Conservation (phyloP, 2,797 vertebrate genomes). For the Crypturellus tataupa region DNA sequence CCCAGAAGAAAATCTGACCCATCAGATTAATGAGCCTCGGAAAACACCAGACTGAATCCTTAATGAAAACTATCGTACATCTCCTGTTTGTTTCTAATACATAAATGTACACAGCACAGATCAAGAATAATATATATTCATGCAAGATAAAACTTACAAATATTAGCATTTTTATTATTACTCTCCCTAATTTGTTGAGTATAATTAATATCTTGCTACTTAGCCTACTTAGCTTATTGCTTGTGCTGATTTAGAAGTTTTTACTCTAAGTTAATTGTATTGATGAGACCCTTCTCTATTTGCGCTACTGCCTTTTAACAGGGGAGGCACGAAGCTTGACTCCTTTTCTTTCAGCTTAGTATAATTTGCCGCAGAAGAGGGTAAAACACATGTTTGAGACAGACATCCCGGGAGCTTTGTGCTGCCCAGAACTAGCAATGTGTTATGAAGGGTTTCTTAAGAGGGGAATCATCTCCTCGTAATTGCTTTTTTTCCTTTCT, state of each 20-base stretch:
- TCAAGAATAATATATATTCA: not conserved
- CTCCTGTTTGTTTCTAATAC: not conserved
- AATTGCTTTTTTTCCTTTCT: not conserved
- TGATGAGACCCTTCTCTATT: not conserved
- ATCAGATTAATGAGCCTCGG: not conserved
- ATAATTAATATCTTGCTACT: not conserved
- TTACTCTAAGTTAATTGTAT: not conserved
- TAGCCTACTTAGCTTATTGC: not conserved
- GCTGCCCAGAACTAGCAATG: not conserved
- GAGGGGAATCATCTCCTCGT: not conserved
- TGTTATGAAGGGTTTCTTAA: not conserved
- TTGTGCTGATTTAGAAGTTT: not conserved
- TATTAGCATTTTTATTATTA: not conserved
- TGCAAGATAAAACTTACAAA: not conserved
- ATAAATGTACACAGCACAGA: not conserved
- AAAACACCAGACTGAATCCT: not conserved
- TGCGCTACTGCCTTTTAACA: not conserved
- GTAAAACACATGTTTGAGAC: not conserved
- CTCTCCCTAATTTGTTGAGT: not conserved
- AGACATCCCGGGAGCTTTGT: not conserved
- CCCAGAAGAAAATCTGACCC: conserved; percentile 29
- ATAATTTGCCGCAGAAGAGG: not conserved
- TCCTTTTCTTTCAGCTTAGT: not conserved
- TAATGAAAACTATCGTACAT: not conserved
- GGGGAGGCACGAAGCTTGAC: not conserved